Evolutionary conservation across 2,888 invertebrate species (phyloP).

Genomic region (Synergus itoensis): DNA sequence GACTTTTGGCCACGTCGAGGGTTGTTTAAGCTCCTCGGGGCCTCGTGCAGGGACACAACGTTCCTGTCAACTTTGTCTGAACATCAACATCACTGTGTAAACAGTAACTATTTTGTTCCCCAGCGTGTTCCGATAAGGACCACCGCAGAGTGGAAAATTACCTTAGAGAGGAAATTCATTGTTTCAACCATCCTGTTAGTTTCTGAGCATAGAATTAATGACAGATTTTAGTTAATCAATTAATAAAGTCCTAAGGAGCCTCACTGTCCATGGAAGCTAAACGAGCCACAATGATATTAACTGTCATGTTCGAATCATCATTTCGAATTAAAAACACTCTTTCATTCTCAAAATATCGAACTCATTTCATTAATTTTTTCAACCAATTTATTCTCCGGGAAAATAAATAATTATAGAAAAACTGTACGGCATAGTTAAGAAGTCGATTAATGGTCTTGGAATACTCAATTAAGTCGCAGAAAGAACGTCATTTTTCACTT

Average conservation of each 20-base stretch:
- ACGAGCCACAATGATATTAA: too few relatives aligned
- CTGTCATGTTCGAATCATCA: not conserved
- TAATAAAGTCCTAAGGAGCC: not conserved
- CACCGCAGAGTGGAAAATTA: conserved; percentile 22
- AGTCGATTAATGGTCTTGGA: not conserved
- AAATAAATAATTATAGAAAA: not conserved
- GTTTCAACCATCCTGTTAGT: not conserved
- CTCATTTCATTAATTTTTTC: too few relatives aligned
- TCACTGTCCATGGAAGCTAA: too few relatives aligned
- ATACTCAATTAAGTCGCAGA: not conserved
- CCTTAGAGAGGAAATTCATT: conserved; percentile 24
- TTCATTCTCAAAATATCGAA: not conserved
- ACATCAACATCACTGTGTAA: conserved; percentile 41
- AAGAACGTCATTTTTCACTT: conserved; percentile 20
- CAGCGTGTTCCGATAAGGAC: conserved; percentile 32
- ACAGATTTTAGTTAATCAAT: not conserved
- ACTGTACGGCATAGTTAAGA: not conserved
- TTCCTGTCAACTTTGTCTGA: conserved; percentile 56
- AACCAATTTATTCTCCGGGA: not conserved
- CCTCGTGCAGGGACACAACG: conserved; percentile 48
- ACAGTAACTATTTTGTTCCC: conserved; percentile 37
- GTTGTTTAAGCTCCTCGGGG: conserved; percentile 57
- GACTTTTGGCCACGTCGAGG: conserved; percentile 67
- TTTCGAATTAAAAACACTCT: not conserved
- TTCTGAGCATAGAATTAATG: not conserved